Base-by-base conservation (phyloP, 2,888 invertebrate genomes). In the Chloroclystis v-ata region DNA sequence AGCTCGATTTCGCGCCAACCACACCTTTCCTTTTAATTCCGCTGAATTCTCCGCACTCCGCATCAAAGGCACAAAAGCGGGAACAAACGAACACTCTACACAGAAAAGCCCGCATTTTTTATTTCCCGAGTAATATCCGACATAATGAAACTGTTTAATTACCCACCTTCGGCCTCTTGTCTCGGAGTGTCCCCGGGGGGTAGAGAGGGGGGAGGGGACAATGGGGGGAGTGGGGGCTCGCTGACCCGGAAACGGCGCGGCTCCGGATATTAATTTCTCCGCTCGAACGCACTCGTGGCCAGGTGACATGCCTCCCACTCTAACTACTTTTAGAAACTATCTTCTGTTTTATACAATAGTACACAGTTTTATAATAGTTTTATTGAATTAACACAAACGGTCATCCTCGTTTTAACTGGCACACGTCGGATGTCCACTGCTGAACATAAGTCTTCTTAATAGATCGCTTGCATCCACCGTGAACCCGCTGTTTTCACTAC, bases 261-360 rank as follows among this genome's bases (percentile, higher is more conserved):
- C n/a, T n/a, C 56, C 77, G 76, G 76, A 77, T 77, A 77, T 77
- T 77, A 76, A 77, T 77, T 76, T 69, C 72, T 75, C 69, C 75
- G 70, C 68, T 71, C 64, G 71, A 72, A 71, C 74, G 75, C 70
- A 72, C 69, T 54, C 63, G 60, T 12, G 43, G 59, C 59, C 59
- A 62, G 59, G 61, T 67, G 60, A 59, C 58, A 57, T 24, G 38
- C 43, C 45, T 40, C 12, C 20, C 20, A 20, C n/a, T n/a, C n/a
- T 20, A 20, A 5, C 32, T 49, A 42, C 42, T 20, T 20, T 20
- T 20, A 20, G 20, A 20, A 20, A 20, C 20, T 20, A 20, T 20
- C 20, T 20, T 20, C 5, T 20, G 20, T 20, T 20, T 5, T 20
- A 4, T 20, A 20, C 20, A 20, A 20, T 20, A 20, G 20, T 20